Base-by-base conservation (phyloP, 2,113 vertebrate species). In the Ardeotis arabs region DNA sequence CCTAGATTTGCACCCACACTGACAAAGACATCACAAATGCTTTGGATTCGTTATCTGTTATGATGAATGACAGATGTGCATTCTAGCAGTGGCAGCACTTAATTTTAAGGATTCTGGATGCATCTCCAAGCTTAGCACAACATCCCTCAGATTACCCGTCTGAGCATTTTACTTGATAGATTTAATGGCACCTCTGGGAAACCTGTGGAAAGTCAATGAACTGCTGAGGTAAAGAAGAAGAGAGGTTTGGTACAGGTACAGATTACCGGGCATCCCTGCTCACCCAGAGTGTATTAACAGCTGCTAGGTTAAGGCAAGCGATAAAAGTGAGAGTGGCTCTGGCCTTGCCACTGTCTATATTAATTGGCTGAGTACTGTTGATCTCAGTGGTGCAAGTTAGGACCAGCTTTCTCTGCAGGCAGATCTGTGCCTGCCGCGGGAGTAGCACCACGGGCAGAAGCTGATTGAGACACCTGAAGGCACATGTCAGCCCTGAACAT, bases 401-500 rank as follows among this genome's bases (percentile, higher is more conserved):
- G 17, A 24, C 12, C 29, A 52, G 33, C 33, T 41, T 45, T 41
- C 25, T 66, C n/a, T 35, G 17, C 31, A 64, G 35, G 18, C 25
- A n/a, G 25, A 7, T 5, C 16, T 55, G 28, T 55, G 35, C 18
- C 2, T 55, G 35, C 18, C 2, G 0, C 6, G 18, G n/a, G 29
- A 29, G 12, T 17, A 66, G 21, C 3, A 44, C 31, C 33, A 50
- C 24, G 18, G 35, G 47, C 25, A 52, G 33, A 45, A 58, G 81
- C 55, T 64, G 33, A 41, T 52, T 18, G 33, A 41, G 10, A 33
- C 49, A 33, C 17, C n/a, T n/a, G 44, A 60, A 64, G 33, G 31
- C 23, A n/a, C 10, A 0, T 24, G 39, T 31, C 2, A 3, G 7
- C 35, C 64, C 22, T 39, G 50, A 78, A 50, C 24, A 69, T 14